phyloP scores from a whole-genome alignment of 1,140 invertebrate species.

The Drosophila pectinifera region DNA sequence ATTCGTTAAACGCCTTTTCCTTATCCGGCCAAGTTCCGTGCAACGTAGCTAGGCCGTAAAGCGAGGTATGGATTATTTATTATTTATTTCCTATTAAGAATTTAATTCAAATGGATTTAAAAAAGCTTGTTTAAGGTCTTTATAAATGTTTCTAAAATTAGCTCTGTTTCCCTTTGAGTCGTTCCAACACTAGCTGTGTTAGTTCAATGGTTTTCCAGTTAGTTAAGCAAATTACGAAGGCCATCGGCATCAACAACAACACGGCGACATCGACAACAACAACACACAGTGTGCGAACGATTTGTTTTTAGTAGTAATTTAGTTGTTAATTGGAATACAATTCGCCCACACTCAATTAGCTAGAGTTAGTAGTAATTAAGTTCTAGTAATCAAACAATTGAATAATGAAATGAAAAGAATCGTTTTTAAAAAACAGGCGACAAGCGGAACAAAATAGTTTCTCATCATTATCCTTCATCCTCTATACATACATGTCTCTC shows the following conservation, averaged over 20 bases:
- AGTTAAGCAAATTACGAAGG: constrained; percentile 63
- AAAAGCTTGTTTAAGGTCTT: background rate
- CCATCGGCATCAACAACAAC: constrained; percentile 42
- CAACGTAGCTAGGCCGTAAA: too few relatives aligned
- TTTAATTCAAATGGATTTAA: too few relatives aligned
- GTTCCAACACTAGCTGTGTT: constrained; percentile 2
- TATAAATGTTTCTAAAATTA: background rate
- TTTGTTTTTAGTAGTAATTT: constrained; percentile 47
- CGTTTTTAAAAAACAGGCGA: constrained; percentile 82
- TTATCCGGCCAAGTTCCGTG: too few relatives aligned
- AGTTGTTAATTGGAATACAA: constrained; percentile 45
- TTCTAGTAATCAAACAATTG: constrained; percentile 60
- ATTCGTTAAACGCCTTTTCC: too few relatives aligned
- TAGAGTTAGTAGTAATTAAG: constrained; percentile 66
- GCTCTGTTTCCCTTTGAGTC: background rate
- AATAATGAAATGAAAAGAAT: constrained; percentile 60
- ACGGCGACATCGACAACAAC: constrained; percentile 30
- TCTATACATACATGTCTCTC: constrained; percentile 45
- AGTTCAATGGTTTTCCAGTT: constrained; percentile 56
- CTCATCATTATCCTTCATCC: constrained; percentile 57
- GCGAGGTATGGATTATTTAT: too few relatives aligned
- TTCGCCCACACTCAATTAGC: constrained; percentile 60
- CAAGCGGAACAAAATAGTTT: constrained; percentile 85
- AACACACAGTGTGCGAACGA: constrained; percentile 41
- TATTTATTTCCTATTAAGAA: too few relatives aligned